Conservation (phyloP, 2,888 invertebrate species). For the Leucophora obtusa region DNA sequence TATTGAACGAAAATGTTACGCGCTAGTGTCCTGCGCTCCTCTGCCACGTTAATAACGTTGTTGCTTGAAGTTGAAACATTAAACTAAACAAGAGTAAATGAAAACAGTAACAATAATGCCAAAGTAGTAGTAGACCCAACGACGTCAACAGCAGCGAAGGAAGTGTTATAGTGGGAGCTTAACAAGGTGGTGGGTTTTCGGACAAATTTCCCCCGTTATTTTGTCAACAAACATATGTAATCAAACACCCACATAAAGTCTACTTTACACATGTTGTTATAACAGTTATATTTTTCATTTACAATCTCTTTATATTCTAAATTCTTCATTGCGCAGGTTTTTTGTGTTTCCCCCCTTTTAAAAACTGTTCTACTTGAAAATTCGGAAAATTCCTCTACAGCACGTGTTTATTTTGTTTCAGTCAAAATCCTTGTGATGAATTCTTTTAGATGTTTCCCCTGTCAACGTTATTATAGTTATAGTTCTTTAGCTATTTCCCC, state of each 20-base stretch:
- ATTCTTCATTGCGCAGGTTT: slow-evolving; percentile 25
- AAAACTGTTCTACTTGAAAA: slow-evolving; percentile 34
- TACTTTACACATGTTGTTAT: slow-evolving; percentile 13
- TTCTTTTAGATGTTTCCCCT: slow-evolving; percentile 10
- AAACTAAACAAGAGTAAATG: slow-evolving; percentile 60
- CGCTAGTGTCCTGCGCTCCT: slow-evolving; percentile 56
- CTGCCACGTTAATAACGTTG: slow-evolving; percentile 56
- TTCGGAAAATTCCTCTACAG: slow-evolving; percentile 61
- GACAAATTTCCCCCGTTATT: slow-evolving; percentile 20
- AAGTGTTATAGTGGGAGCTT: slow-evolving; percentile 12
- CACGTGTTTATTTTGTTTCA: slow-evolving; percentile 48
- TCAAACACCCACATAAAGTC: slow-evolving; percentile 39
- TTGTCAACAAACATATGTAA: not conserved
- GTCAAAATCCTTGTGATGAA: not conserved
- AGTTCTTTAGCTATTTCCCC: not conserved
- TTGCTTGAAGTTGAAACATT: slow-evolving; percentile 57
- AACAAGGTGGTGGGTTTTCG: slow-evolving; percentile 49
- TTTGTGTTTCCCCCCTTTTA: not conserved
- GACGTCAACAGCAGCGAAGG: slow-evolving; percentile 40
- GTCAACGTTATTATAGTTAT: not conserved
- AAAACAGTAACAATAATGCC: slow-evolving; percentile 57
- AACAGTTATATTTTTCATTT: slow-evolving; percentile 25
- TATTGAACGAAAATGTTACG: slow-evolving; percentile 39
- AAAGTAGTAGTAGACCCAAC: slow-evolving; percentile 33
- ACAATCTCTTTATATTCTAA: not conserved